Evolutionary conservation across 2,113 vertebrate genomes (phyloP), one percentile per base, ranked within the genome.

Genomic region (Grammomys dolichurus): DNA sequence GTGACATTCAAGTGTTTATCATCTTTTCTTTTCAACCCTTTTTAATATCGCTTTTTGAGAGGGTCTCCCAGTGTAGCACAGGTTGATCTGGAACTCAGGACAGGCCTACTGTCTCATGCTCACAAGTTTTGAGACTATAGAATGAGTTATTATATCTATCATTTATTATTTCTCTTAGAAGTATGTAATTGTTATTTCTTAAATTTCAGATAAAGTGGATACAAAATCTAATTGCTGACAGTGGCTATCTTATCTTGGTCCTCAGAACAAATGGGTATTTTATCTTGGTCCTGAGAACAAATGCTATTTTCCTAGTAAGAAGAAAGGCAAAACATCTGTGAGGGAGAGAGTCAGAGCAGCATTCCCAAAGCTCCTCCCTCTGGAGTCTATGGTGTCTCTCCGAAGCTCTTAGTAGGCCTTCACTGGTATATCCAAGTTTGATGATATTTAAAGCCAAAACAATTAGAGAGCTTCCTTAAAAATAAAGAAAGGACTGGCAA

Each of bases 211-310:
- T 81, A 60, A 81, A 75, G 12, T 95, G 56, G 26, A 54, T 54
- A 63, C 70, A 77, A 65, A 82, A 73, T 91, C 48, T 89, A 40
- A 51, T 87, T 60, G 51, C 67, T 72, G 78, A 80, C 89, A 81
- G 36, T 82, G 60, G 24, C 82, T 63, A 67, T 95, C 91, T 96
- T 85, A 72, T 9, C 85, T 75, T 78, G 63, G 65, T 90, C 78
- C n/a, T 46, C 56, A 46, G 89, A 87, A 94, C 48, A 94, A 95
- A 93, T 94, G 87, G 89, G 56, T 85, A 43, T 7, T 81, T 75
- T 80, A 36, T 10, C 86, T 75, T 76, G 63, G 60, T 90, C 76
- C 40, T 43, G 58, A 43, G 91, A 89, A 93, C 51, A 94, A 94
- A 93, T 84, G 63, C 91, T 56, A 81, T 95, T 10, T 95, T 94